Conservation (phyloP, 2,113 vertebrate species). For the Tringa solitaria region DNA sequence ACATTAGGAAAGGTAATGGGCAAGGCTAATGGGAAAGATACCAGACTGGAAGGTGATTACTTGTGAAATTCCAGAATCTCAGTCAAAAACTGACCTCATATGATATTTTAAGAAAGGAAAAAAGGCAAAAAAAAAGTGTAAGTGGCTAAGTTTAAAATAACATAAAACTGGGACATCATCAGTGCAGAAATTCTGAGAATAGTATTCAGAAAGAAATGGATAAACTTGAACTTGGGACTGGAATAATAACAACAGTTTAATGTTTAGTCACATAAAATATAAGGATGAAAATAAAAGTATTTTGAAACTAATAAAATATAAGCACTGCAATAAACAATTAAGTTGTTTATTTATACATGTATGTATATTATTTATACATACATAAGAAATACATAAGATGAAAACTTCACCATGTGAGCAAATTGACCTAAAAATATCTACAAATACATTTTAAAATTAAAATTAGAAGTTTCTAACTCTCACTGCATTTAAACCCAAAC, state of each 20-base stretch:
- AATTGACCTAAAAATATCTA: neutral
- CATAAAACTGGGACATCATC: neutral
- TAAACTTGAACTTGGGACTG: neutral
- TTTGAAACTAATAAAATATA: neutral
- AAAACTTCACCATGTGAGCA: accelerated
- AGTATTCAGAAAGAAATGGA: neutral
- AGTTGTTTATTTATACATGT: neutral
- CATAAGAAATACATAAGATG: neutral
- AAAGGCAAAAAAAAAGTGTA: neutral
- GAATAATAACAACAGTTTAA: neutral
- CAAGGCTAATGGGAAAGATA: neutral
- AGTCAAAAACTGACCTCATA: neutral
- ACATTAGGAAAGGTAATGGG: neutral
- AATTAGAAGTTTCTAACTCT: neutral
- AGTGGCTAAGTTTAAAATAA: neutral
- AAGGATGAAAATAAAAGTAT: neutral
- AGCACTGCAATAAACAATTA: neutral
- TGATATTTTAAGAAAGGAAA: neutral
- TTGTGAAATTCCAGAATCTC: neutral
- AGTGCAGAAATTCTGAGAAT: neutral
- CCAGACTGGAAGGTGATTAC: accelerated
- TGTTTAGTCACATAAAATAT: neutral
- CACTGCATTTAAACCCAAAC: neutral
- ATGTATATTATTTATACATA: too few species aligned
- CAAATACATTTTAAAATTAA: neutral